Percentiles rank a stretch among this genome's conserved stretches.
Conservation (phyloP, 2,888 invertebrate genomes). For the Scaptomyza caliginosa region DNA sequence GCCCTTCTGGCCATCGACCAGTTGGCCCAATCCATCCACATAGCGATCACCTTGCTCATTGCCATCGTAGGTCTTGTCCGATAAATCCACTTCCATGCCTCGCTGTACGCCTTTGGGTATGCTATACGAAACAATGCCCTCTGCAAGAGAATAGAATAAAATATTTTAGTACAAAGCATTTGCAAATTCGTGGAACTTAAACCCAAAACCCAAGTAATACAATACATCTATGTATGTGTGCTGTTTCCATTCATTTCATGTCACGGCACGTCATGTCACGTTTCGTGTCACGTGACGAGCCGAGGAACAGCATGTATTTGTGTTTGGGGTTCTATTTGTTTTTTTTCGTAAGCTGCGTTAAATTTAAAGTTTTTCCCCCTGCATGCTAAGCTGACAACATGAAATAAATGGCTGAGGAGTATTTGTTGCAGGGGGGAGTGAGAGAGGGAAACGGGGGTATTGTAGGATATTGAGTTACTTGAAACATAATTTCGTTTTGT, state of each 20-base stretch:
- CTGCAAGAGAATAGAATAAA: conserved; percentile 84
- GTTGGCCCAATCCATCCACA: conserved; percentile 90
- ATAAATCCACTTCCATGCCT: conserved; percentile 90
- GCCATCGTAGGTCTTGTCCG: conserved; percentile 92
- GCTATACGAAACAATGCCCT: conserved; percentile 91
- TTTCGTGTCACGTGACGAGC: conserved; percentile 69
- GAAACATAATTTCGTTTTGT: conserved; percentile 73
- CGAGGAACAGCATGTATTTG: conserved; percentile 52
- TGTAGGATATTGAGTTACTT: conserved; percentile 70
- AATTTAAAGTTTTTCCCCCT: conserved; percentile 58
- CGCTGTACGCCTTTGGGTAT: conserved; percentile 90
- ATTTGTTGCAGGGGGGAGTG: not conserved
- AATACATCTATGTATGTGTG: conserved; percentile 38
- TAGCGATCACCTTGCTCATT: conserved; percentile 87
- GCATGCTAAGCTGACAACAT: conserved; percentile 31
- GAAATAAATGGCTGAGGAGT: not conserved
- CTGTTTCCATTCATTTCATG: conserved; percentile 18
- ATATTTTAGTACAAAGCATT: conserved; percentile 28
- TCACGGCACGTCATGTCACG: conserved; percentile 51
- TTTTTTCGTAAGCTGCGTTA: conserved; percentile 61
- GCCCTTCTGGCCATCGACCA: conserved; percentile 91
- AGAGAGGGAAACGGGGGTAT: not conserved
- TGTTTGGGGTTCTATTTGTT: conserved; percentile 29
- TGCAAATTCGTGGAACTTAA: conserved; percentile 51
- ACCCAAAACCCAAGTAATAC: conserved; percentile 53